A percentile compares a stretch with the other conserved stretches of the same genome.
phyloP scores from a whole-genome alignment of 2,797 vertebrate species.

The Acipenser transmontanus region DNA sequence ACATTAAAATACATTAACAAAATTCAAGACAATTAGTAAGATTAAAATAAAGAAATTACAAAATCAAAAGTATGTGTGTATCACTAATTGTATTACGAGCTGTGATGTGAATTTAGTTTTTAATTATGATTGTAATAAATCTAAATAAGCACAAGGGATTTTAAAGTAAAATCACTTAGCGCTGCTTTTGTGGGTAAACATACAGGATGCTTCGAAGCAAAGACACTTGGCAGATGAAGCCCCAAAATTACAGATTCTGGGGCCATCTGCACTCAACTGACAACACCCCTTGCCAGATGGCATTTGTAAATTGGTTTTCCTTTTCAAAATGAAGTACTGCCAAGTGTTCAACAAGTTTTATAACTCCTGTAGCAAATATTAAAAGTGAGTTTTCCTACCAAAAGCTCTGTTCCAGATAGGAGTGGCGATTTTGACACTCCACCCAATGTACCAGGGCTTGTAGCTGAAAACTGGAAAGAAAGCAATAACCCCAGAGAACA shows the following conservation, averaged over 20 bases:
- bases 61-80: background rate
- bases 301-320: background rate
- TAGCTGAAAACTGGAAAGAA: conserved; percentile 39
- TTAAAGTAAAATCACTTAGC: no score
- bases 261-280: background rate
- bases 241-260: background rate
- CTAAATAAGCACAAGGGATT: background rate
- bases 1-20: conserved; percentile 12
- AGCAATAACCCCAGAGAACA: conserved; percentile 35
- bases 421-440: conserved; percentile 40
- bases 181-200: no score
- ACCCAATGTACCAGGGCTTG: conserved; percentile 37
- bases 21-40: background rate
- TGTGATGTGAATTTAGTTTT: background rate
- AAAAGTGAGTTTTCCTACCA: background rate
- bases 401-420: conserved; percentile 46
- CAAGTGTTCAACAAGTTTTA: conserved; percentile 9
- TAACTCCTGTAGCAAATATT: background rate
- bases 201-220: no score
- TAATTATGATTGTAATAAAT: background rate
- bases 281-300: background rate
- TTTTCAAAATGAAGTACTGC: background rate
- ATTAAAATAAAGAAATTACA: conserved; percentile 19
- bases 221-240: background rate
- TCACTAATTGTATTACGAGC: background rate